These are phyloP conservation scores for Sinocyclocheilus rhinocerous DNA, from an alignment of 2,113 vertebrate species.

Conservation along the genomic window DNA sequence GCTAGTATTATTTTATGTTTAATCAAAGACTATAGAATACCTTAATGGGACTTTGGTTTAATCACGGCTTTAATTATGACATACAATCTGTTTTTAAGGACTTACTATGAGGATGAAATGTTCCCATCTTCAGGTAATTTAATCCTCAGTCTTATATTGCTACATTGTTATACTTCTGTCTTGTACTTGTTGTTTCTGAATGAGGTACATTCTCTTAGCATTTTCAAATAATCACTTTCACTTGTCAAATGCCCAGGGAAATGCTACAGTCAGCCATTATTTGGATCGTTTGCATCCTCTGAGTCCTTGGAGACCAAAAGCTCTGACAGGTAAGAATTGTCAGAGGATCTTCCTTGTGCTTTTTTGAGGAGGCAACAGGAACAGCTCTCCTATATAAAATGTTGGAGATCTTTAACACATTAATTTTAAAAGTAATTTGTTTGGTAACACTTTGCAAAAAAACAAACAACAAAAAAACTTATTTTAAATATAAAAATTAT, in stretches of 20 bases:
- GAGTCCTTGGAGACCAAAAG: constrained; percentile 31
- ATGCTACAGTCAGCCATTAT: constrained; percentile 45
- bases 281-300: constrained; percentile 46
- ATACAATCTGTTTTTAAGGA: constrained; percentile 16
- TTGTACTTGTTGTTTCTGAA: not conserved
- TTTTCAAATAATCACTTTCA: not conserved
- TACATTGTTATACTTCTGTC: not conserved
- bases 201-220: not conserved
- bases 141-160: not conserved
- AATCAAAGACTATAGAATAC: not conserved
- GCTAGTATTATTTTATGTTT: not conserved
- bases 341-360: not conserved
- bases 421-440: not conserved
- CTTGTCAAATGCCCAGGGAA: constrained; percentile 28
- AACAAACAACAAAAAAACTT: not conserved
- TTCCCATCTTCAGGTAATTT: constrained; percentile 48
- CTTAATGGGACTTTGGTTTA: too few species aligned
- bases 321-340: constrained; percentile 38
- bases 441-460: too few species aligned
- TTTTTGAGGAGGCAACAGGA: not conserved
- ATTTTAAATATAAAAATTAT: not conserved
- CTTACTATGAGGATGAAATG: constrained; percentile 24
- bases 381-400: not conserved
- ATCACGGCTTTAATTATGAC: not conserved
- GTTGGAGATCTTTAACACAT: not conserved